Evolutionary conservation across 2,888 invertebrate species (phyloP), one percentile per base, ranked within the genome.

Genomic region (Phengaris arion): DNA sequence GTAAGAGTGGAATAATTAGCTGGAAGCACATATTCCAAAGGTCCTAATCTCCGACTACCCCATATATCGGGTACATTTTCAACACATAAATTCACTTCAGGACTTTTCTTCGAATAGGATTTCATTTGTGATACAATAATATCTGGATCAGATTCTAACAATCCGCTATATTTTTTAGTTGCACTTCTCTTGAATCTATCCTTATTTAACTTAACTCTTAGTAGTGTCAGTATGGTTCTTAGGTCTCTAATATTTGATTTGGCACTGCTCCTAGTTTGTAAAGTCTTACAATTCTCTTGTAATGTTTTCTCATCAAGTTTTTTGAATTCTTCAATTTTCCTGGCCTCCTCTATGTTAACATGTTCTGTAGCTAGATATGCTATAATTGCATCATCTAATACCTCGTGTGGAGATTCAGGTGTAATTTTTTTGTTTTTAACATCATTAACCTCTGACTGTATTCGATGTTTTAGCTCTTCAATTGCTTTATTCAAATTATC

Each of bases 1-100:
- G 86, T 89, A 54, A 91, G 86, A 57, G 87, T 89, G 3, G 86
- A 81, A 79, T 87, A 88, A 77, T 89, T 84, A 12, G 92, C 90
- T 22, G 92, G 92, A 0, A 92, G 78, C 5, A 91, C 85, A 85
- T 85, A 86, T 13, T 81, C 81, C 51, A 81, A 73, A 1, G 74
- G 74, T 35, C 77, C 76, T 76, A 85, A 79, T 48, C 72, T 68
- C 46, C 79, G 80, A 13, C 78, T 80, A 7, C 90, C 91, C 90
- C 90, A 92, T 76, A 91, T 82, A 79, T 87, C 86, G 45, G 87
- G 87, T 35, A 74, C 45, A 2, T 79, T 72, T 45, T 77, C 73
- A 12, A 82, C 9, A n/a, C 77, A 77, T 74, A 82, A 79, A 72
- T 79, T 78, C 15, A 81, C 79, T 3, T 78, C 75, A 46, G 76